phyloP scores from a whole-genome alignment of 2,797 vertebrate species.

The Argya squamiceps region DNA sequence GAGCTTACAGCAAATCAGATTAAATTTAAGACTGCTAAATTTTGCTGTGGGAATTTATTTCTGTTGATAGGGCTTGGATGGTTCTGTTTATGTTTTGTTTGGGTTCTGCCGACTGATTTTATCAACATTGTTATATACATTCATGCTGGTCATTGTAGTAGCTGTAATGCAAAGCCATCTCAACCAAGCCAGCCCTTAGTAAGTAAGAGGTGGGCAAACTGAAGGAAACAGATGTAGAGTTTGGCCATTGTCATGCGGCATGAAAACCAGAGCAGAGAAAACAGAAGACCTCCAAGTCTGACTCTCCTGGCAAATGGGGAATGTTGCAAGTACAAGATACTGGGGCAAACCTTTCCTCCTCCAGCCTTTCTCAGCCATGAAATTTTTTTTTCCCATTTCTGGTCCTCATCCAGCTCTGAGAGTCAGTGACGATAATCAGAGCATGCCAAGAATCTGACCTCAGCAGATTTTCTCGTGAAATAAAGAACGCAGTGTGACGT shows the following conservation, averaged over 20 bases:
- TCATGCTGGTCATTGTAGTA: background rate
- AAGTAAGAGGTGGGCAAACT: background rate
- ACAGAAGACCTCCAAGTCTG: background rate
- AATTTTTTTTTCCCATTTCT: background rate
- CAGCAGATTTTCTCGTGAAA: slow-evolving; percentile 2
- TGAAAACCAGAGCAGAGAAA: background rate
- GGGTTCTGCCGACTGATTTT: background rate
- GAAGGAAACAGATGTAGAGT: background rate
- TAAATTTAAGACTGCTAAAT: background rate
- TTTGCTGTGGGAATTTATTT: background rate
- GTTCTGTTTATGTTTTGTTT: background rate
- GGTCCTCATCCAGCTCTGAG: background rate
- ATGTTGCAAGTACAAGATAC: background rate
- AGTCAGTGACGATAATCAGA: background rate
- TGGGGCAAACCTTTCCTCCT: background rate
- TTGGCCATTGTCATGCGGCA: accelerated
- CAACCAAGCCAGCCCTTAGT: background rate
- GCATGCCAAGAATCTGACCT: background rate
- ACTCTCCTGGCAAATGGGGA: background rate
- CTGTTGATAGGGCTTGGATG: background rate
- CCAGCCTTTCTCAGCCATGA: background rate
- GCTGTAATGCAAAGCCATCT: background rate
- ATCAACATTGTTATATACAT: background rate
- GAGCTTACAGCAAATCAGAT: background rate
- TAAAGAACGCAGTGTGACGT: background rate